Percentiles rank a stretch among this genome's conserved stretches.
These are phyloP conservation scores for Idaea dimidiata DNA, from an alignment of 2,888 invertebrate species.

Conservation along the genomic window DNA sequence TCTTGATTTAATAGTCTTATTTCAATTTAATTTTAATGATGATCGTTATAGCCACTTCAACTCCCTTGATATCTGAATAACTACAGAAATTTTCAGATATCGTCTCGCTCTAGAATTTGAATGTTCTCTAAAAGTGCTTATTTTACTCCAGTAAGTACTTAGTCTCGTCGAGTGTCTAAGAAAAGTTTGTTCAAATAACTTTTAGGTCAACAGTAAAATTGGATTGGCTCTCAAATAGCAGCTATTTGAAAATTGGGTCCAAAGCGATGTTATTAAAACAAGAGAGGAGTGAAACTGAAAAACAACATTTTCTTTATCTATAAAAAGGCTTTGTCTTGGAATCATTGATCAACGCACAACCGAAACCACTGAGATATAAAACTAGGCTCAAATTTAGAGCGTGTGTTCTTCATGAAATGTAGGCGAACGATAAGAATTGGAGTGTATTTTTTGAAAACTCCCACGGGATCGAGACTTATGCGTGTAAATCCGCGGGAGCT, in stretches of 20 bases:
- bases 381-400: no score
- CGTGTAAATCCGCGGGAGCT: no score
- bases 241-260: background rate
- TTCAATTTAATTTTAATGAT: background rate
- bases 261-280: conserved; percentile 9
- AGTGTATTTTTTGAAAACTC: no score
- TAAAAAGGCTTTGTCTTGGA: no score
- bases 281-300: conserved; percentile 15
- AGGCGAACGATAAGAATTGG: no score
- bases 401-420: no score
- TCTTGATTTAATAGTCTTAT: background rate
- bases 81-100: background rate
- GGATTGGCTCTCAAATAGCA: conserved; percentile 1
- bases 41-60: background rate
- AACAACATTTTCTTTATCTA: no score
- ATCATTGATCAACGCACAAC: no score
- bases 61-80: background rate
- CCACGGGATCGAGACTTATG: no score
- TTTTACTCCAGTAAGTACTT: background rate
- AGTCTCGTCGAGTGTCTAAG: background rate
- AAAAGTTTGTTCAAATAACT: background rate
- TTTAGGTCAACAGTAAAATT: background rate
- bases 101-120: background rate
- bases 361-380: no score
- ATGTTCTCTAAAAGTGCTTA: conserved; percentile 1